phyloP scores from a whole-genome alignment of 2,797 vertebrate species.

The Xiphorhynchus erythropygius region DNA sequence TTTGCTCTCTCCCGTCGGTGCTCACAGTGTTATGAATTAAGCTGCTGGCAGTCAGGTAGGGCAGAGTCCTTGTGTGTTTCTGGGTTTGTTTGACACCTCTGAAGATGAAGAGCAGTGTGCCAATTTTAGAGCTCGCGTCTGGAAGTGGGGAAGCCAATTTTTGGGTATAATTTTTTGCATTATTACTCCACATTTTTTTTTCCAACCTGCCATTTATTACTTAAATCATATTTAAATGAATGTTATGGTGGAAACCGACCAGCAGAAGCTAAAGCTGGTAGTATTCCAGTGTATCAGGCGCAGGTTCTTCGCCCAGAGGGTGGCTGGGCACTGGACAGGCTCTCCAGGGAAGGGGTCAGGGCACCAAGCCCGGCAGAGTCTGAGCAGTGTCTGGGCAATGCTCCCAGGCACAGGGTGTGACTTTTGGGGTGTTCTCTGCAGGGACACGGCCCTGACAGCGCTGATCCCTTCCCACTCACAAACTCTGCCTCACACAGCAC shows the following conservation, averaged over 20 bases:
- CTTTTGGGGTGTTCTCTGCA: no score
- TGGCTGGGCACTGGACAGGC: accelerated
- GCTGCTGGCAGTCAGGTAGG: not conserved
- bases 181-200: not conserved
- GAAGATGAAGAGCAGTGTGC: not conserved
- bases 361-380: not conserved
- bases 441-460: not conserved
- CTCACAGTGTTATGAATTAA: accelerated
- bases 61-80: not conserved
- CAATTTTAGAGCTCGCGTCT: not conserved
- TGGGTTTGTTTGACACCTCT: not conserved
- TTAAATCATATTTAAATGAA: not conserved
- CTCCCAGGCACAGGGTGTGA: not conserved
- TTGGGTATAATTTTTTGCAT: not conserved
- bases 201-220: not conserved
- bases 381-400: accelerated
- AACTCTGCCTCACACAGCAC: not conserved
- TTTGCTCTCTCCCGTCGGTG: not conserved
- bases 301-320: not conserved
- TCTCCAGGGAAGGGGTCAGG: not conserved
- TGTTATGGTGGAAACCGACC: not conserved
- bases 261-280: not conserved
- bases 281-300: not conserved
- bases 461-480: not conserved
- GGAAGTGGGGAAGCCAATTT: not conserved